Base-by-base conservation (phyloP, 2,797 vertebrate species). In the Pseudomugil gertrudae region DNA sequence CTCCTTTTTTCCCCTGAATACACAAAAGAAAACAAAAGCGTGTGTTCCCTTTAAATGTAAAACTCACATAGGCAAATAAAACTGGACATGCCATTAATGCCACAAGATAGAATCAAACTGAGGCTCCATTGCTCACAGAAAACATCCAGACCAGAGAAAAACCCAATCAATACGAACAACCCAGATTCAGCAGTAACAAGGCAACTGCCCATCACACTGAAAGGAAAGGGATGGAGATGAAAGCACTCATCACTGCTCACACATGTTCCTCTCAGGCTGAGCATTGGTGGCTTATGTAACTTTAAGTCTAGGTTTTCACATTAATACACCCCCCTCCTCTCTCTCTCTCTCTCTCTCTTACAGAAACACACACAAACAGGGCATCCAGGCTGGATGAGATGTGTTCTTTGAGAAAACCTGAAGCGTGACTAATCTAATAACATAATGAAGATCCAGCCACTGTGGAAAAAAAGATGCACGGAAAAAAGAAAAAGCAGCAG, bases 261-360 rank as follows among this genome's bases (percentile, higher is more conserved):
- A 75, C 54, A 52, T 23, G 56, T 52, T 56, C 43, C 53, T 70
- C 48, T 51, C 33, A 77, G 53, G 61, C 63, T 72, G 77, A 43
- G 85, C 68, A 60, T 50, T 45, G 61, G 48, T 59, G 66, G 75
- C 78, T 92, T 92, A 90, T 76, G 74, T 90, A 91, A 91, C 76
- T 59, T 43, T 43, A 55, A 77, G 59, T 80, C 70, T 66, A 47
- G 19, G 77, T 63, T 76, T 79, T 84, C 63, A 64, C 61, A 74
- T 80, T 67, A 53, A 69, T 69, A 47, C 66, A 67, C 72, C 61
- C 69, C 1, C 2, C 36, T 38, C 36, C 40, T 43, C 40, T 19
- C 40, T 43, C 40, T 9, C 40, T 3, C 40, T 9, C 35, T 14
- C 35, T 3, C 69, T 50, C 51, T 19, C 7, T 0, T 21, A 15